Percentiles rank a stretch among this genome's conserved stretches.
Evolutionary conservation across 2,888 invertebrate genomes (phyloP).

Genomic region (Volucella inflata): DNA sequence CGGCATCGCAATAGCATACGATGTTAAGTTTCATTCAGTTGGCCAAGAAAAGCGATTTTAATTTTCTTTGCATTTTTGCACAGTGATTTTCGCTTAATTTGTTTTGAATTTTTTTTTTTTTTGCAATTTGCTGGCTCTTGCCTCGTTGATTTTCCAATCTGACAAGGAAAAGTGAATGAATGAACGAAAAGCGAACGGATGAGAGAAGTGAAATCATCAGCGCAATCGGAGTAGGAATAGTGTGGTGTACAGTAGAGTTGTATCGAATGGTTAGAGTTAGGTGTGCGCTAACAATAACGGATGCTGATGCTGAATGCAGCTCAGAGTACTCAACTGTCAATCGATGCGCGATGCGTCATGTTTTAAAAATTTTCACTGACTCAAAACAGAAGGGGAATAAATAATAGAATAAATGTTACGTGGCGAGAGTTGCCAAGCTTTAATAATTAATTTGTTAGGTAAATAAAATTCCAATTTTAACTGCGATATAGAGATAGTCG

Average conservation of each 20-base stretch:
- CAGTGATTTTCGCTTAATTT: constrained; percentile 29
- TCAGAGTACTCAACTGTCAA: constrained; percentile 63
- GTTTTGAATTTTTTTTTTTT: constrained; percentile 14
- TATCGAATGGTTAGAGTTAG: constrained; percentile 13
- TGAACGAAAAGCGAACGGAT: constrained; percentile 72
- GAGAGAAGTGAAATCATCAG: constrained; percentile 63
- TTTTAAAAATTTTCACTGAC: constrained; percentile 66
- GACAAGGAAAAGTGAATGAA: constrained; percentile 74
- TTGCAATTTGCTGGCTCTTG: constrained; percentile 58
- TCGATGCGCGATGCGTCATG: constrained; percentile 65
- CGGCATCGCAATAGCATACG: constrained; percentile 23
- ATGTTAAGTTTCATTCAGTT: constrained; percentile 65
- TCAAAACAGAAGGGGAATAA: not conserved
- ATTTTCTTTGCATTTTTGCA: constrained; percentile 60
- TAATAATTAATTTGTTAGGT: constrained; percentile 57
- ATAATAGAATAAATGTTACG: constrained; percentile 33
- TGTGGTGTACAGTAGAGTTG: constrained; percentile 22
- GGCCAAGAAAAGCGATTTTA: constrained; percentile 73
- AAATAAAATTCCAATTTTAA: constrained; percentile 65
- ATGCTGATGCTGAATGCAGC: constrained; percentile 70
- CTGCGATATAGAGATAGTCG: not conserved
- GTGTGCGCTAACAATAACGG: constrained; percentile 29
- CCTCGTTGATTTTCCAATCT: constrained; percentile 72
- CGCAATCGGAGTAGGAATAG: not conserved
- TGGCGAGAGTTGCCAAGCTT: constrained; percentile 47